Percentiles rank a stretch among this genome's conserved stretches.
phyloP scores from a whole-genome alignment of 2,888 invertebrate species.

The Volucella bombylans region DNA sequence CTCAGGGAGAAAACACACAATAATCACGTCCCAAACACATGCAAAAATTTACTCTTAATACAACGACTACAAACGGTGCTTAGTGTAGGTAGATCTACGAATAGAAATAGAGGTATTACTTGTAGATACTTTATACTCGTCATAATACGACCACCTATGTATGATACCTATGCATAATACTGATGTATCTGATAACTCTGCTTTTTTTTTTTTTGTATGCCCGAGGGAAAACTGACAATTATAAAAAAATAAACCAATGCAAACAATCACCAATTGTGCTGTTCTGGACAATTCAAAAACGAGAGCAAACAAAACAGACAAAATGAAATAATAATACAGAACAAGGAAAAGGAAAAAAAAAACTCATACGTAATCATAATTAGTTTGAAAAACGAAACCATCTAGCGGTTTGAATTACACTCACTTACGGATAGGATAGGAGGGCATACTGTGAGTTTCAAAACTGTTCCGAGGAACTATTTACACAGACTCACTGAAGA shows the following conservation, averaged over 20 bases:
- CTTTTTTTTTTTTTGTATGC: slow-evolving; percentile 3
- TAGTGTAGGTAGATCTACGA: neutral
- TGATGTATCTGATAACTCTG: neutral
- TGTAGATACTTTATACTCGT: too few species aligned
- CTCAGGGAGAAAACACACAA: slow-evolving; percentile 69
- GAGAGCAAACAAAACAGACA: neutral
- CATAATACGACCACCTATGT: too few species aligned
- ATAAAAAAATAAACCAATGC: slow-evolving; percentile 46
- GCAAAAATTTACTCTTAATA: slow-evolving; percentile 53
- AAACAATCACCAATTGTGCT: slow-evolving; percentile 52
- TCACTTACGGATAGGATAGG: slow-evolving; percentile 5
- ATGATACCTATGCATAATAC: too few species aligned
- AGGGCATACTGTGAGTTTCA: neutral
- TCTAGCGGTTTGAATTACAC: slow-evolving; percentile 56
- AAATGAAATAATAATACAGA: too few species aligned
- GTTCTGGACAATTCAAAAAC: slow-evolving; percentile 44
- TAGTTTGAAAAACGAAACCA: slow-evolving; percentile 63
- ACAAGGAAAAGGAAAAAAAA: slow-evolving; percentile 32
- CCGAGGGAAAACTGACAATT: slow-evolving; percentile 50
- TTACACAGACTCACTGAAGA: too few species aligned
- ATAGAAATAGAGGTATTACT: neutral
- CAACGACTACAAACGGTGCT: neutral
- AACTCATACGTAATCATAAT: slow-evolving; percentile 56
- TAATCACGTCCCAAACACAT: slow-evolving; percentile 68
- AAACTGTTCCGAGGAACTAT: neutral